phyloP scores from a whole-genome alignment of 1,140 invertebrate species.

The Bombus soroeensis region DNA sequence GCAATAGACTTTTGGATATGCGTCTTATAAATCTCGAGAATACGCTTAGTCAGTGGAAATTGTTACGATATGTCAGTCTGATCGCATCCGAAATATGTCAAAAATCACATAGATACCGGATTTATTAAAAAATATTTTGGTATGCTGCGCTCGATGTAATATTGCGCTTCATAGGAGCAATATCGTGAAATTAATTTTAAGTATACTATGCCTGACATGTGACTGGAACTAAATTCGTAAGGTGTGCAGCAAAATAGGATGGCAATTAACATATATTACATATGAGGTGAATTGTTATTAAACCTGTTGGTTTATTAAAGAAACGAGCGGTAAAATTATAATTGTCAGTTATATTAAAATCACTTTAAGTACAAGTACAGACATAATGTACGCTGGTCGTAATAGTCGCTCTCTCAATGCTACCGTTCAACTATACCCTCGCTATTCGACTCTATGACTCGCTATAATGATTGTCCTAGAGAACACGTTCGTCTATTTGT shows the following conservation, averaged over 20 bases:
- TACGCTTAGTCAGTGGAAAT: neutral
- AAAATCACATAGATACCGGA: neutral
- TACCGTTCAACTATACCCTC: too few species aligned
- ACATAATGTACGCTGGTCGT: too few species aligned
- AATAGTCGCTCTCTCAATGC: too few species aligned
- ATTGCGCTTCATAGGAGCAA: neutral
- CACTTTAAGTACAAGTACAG: too few species aligned
- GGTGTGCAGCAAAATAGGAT: neutral
- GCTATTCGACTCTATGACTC: too few species aligned
- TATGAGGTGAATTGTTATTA: too few species aligned
- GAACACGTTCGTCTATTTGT: too few species aligned
- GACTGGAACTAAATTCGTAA: neutral
- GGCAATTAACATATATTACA: neutral
- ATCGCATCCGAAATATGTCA: neutral
- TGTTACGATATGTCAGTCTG: neutral
- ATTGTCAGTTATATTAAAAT: too few species aligned
- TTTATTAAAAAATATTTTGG: neutral
- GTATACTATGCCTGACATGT: too few species aligned
- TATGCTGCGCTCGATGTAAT: neutral
- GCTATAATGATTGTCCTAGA: too few species aligned
- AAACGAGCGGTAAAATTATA: too few species aligned
- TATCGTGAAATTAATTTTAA: neutral
- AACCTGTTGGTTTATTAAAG: too few species aligned
- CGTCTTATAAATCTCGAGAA: slow-evolving; percentile 14
- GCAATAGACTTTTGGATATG: neutral